phyloP scores from a whole-genome alignment of 2,888 invertebrate species.

The Poecilus cupreus region DNA sequence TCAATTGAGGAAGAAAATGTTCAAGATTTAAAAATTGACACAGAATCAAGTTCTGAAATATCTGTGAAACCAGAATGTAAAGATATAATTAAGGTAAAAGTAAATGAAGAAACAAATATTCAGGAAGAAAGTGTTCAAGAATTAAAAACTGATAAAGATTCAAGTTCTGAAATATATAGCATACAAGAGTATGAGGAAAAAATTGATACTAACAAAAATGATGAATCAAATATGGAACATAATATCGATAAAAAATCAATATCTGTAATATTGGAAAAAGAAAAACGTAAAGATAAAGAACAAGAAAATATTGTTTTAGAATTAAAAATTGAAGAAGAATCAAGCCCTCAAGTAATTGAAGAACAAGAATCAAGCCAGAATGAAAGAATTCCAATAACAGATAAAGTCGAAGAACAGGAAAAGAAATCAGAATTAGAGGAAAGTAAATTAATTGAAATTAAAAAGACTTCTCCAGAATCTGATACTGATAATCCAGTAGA shows the following conservation, averaged over 20 bases:
- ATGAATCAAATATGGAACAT: slow-evolving; percentile 19
- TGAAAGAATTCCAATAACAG: too few relatives aligned
- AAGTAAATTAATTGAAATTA: background rate
- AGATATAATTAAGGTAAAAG: too few relatives aligned
- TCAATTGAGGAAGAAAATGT: slow-evolving; percentile 15
- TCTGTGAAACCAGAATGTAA: too few relatives aligned
- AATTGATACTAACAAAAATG: too few relatives aligned
- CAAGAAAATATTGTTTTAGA: slow-evolving; percentile 36
- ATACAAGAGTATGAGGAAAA: background rate
- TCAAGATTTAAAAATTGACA: slow-evolving; percentile 38
- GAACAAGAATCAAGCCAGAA: background rate
- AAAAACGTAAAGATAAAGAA: too few relatives aligned
- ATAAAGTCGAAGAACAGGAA: too few relatives aligned
- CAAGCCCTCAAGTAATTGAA: background rate
- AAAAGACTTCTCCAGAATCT: background rate
- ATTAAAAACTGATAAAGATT: background rate
- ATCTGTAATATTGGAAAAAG: too few relatives aligned
- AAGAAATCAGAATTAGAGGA: background rate
- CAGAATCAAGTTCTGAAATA: background rate
- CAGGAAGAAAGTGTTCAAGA: slow-evolving; percentile 43
- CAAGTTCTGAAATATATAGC: background rate
- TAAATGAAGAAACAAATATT: background rate
- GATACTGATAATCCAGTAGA: background rate
- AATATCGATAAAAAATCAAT: background rate
- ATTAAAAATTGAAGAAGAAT: slow-evolving; percentile 3